Percentiles rank a stretch among this genome's conserved stretches.
Conservation (phyloP, 1,140 invertebrate species). For the Philaenus spumarius region DNA sequence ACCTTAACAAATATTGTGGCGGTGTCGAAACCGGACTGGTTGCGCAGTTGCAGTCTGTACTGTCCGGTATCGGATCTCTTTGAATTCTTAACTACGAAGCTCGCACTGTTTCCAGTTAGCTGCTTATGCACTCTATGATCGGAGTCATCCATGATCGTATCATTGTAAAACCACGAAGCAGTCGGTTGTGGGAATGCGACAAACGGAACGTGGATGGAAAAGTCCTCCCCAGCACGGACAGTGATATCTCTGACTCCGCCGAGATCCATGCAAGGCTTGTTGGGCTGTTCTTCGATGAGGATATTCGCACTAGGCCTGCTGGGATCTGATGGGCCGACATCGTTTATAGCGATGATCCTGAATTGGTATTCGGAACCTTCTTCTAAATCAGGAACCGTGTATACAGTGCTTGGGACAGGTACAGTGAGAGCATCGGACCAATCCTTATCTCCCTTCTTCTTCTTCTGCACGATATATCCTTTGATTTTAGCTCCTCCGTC, state of each 20-base stretch:
- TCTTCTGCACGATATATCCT: constrained; percentile 91
- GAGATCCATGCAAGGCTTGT: constrained; percentile 92
- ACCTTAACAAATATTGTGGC: constrained; percentile 91
- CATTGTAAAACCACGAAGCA: constrained; percentile 85
- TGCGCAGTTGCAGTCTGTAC: constrained; percentile 88
- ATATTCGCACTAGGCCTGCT: constrained; percentile 82
- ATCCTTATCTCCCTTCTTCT: constrained; percentile 71
- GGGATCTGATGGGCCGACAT: constrained; percentile 86
- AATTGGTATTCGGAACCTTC: constrained; percentile 96
- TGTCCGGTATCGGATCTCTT: constrained; percentile 85
- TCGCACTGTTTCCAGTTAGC: constrained; percentile 76
- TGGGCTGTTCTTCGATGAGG: constrained; percentile 89
- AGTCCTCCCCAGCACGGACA: constrained; percentile 94
- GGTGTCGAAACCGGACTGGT: constrained; percentile 90
- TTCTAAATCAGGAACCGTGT: constrained; percentile 77
- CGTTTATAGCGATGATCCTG: constrained; percentile 92
- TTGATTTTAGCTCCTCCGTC: constrained; percentile 94
- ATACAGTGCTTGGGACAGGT: constrained; percentile 66
- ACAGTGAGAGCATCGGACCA: constrained; percentile 80
- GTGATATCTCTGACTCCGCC: constrained; percentile 90
- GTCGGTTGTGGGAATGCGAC: constrained; percentile 91
- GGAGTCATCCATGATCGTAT: constrained; percentile 64
- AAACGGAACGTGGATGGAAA: constrained; percentile 93
- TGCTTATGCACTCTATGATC: constrained; percentile 75
- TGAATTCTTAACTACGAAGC: constrained; percentile 87